A percentile compares a stretch with the other conserved stretches of the same genome.
Evolutionary conservation across 1,140 invertebrate genomes (phyloP).

Genomic region (Zophobas atratus): DNA sequence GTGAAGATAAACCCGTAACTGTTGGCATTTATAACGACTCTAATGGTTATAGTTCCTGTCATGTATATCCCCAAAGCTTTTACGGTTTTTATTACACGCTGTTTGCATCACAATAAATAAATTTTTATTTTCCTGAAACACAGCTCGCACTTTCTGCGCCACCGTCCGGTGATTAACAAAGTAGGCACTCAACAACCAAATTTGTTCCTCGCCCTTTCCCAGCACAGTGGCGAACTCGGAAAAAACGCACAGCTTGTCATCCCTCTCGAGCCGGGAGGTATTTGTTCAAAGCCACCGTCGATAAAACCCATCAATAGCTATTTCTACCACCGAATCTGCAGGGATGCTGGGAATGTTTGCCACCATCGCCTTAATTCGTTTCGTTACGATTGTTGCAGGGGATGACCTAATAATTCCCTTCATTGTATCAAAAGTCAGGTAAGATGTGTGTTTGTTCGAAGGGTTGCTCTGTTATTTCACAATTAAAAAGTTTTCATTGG

Average conservation of each 20-base stretch:
- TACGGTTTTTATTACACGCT: slow-evolving; percentile 20
- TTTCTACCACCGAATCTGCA: slow-evolving; percentile 45
- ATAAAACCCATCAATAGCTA: slow-evolving; percentile 38
- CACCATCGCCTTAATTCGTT: slow-evolving; percentile 45
- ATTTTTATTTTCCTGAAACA: slow-evolving; percentile 22
- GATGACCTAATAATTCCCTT: slow-evolving; percentile 45
- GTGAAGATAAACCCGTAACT: slow-evolving; percentile 62
- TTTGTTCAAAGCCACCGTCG: slow-evolving; percentile 44
- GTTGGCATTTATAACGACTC: slow-evolving; percentile 62
- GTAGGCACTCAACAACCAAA: background rate
- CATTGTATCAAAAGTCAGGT: slow-evolving; percentile 40
- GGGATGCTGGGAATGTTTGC: slow-evolving; percentile 47
- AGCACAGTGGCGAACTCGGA: background rate
- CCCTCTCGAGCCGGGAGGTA: slow-evolving; percentile 31
- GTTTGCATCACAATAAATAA: slow-evolving; percentile 34
- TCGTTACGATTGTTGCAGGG: slow-evolving; percentile 47
- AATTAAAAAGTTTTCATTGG: slow-evolving; percentile 37
- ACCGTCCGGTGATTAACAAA: background rate
- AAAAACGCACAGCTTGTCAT: slow-evolving; percentile 33
- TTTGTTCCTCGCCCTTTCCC: slow-evolving; percentile 20
- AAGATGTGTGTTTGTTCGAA: slow-evolving; percentile 30
- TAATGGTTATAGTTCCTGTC: slow-evolving; percentile 62
- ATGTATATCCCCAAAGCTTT: slow-evolving; percentile 52
- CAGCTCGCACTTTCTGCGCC: background rate
- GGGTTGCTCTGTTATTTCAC: slow-evolving; percentile 46